These are phyloP conservation scores for Tricholauxania praeusta DNA, from an alignment of 2,888 invertebrate genomes.

Conservation along the genomic window DNA sequence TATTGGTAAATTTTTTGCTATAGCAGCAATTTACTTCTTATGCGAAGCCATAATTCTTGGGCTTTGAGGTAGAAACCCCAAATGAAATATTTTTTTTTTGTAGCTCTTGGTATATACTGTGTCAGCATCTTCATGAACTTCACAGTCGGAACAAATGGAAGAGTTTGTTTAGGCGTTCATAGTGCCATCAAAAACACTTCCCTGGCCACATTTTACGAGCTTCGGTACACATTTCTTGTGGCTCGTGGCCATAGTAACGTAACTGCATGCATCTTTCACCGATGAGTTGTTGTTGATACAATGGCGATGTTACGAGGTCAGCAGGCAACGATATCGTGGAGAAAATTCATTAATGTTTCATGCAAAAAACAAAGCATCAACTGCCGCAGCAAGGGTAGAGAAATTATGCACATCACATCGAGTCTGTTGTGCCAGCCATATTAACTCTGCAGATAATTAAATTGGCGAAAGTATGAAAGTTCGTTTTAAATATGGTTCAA, in stretches of 20 bases:
- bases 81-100: conserved; percentile 7
- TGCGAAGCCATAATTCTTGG: conserved; percentile 13
- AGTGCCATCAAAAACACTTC: not conserved
- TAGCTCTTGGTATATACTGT: not conserved
- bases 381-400: not conserved
- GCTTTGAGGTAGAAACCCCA: not conserved
- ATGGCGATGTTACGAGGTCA: not conserved
- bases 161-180: not conserved
- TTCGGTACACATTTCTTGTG: conserved; percentile 16
- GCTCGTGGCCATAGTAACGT: conserved; percentile 17
- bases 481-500: too few species aligned
- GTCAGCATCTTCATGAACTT: not conserved
- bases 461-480: not conserved
- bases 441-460: conserved; percentile 17
- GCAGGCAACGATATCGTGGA: not conserved
- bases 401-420: not conserved
- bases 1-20: not conserved
- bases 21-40: not conserved
- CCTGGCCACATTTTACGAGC: conserved; percentile 24
- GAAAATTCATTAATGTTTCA: conserved; percentile 22
- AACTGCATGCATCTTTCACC: conserved; percentile 15
- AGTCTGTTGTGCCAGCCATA: not conserved
- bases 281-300: conserved; percentile 6
- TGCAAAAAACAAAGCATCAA: conserved; percentile 7
- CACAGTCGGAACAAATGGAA: not conserved